phyloP scores from a whole-genome alignment of 2,113 vertebrate genomes.

The Heloderma charlesbogerti region DNA sequence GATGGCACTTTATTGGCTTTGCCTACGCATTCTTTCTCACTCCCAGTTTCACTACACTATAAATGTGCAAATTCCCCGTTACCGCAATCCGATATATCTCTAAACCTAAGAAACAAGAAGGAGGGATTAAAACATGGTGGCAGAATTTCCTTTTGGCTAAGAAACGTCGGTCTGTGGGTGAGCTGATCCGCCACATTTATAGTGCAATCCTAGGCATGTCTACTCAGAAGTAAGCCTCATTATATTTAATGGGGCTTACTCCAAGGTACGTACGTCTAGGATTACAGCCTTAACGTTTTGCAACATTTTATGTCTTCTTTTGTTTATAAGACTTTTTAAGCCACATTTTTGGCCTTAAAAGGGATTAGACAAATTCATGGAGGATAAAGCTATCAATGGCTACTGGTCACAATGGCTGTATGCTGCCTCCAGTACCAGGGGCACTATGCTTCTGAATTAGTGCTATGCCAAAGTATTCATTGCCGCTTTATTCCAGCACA shows the following conservation, averaged over 20 bases:
- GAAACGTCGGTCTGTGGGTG: neutral
- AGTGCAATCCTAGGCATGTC: neutral
- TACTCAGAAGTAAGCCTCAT: too few relatives aligned
- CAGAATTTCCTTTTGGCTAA: neutral
- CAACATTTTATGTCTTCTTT: neutral
- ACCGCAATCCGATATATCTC: neutral
- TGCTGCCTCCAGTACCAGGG: too few relatives aligned
- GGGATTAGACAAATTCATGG: too few relatives aligned
- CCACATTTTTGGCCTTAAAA: too few relatives aligned
- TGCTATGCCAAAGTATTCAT: too few relatives aligned
- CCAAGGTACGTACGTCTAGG: too few relatives aligned
- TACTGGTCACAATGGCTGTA: too few relatives aligned
- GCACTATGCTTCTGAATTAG: too few relatives aligned
- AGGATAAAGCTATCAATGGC: too few relatives aligned
- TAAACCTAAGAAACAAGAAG: conserved; percentile 8
- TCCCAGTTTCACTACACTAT: accelerated
- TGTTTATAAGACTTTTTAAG: neutral
- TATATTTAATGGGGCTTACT: too few relatives aligned
- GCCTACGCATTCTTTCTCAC: accelerated
- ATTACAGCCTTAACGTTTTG: neutral
- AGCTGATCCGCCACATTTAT: neutral
- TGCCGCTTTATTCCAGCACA: too few relatives aligned
- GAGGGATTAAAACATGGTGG: neutral
- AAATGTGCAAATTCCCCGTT: neutral
- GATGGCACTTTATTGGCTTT: neutral